Evolutionary conservation across 2,888 invertebrate genomes (phyloP).

Genomic region (Tinea pellionella): DNA sequence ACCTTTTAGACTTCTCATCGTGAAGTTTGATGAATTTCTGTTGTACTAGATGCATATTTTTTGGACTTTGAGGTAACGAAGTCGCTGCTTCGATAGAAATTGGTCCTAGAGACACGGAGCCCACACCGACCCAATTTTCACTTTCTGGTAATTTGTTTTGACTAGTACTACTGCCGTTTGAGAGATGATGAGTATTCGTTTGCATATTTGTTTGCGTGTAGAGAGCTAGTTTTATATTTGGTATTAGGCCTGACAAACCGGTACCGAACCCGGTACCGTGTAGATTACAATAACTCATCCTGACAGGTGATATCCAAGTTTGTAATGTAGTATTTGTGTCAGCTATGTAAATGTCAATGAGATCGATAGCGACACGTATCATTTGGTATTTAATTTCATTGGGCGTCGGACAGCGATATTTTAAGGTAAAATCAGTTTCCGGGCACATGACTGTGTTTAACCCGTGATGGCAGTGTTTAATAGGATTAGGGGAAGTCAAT

Average conservation of each 20-base stretch:
- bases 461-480: constrained; percentile 85
- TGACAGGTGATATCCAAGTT: constrained; percentile 88
- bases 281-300: constrained; percentile 92
- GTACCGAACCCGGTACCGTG: constrained; percentile 92
- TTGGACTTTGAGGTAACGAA: constrained; percentile 81
- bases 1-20: constrained; percentile 85
- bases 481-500: constrained; percentile 82
- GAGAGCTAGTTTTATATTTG: constrained; percentile 74
- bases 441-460: constrained; percentile 75
- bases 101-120: constrained; percentile 90
- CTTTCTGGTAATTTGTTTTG: constrained; percentile 47
- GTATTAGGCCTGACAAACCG: constrained; percentile 88
- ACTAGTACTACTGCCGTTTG: constrained; percentile 58
- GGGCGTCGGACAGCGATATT: constrained; percentile 81
- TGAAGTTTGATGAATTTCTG: constrained; percentile 85
- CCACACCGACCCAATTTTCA: constrained; percentile 93
- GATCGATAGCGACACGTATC: constrained; percentile 89
- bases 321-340: constrained; percentile 90
- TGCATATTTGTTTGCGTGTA: constrained; percentile 76
- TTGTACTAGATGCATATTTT: constrained; percentile 81
- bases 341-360: constrained; percentile 89
- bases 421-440: constrained; percentile 75
- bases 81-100: constrained; percentile 90
- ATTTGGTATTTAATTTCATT: constrained; percentile 94
- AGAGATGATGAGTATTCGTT: constrained; percentile 61